phyloP scores from a whole-genome alignment of 2,797 vertebrate species.

The Galagoides demidoff region DNA sequence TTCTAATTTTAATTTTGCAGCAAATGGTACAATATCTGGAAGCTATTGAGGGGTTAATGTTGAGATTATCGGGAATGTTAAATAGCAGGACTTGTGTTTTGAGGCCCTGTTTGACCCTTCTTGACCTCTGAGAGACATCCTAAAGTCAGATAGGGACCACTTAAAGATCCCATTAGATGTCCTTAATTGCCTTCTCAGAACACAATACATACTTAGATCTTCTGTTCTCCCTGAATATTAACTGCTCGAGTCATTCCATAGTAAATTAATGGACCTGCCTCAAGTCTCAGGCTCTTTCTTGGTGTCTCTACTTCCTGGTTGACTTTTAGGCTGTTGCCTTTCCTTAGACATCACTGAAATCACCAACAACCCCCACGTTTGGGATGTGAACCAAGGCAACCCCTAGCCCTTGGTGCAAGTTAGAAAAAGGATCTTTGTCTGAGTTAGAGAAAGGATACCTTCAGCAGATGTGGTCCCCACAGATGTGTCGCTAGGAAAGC shows the following conservation, averaged over 20 bases:
- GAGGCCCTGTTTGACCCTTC: slow-evolving; percentile 41
- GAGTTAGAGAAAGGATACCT: neutral
- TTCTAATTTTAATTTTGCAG: slow-evolving; percentile 78
- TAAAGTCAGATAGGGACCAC: slow-evolving; percentile 62
- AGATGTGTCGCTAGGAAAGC: neutral
- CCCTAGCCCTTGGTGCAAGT: neutral
- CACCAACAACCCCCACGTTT: neutral
- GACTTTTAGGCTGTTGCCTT: neutral
- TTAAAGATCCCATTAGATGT: slow-evolving; percentile 53
- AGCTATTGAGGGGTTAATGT: slow-evolving; percentile 57
- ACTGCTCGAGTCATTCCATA: neutral
- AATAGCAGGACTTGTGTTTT: slow-evolving; percentile 57
- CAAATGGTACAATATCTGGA: slow-evolving; percentile 41
- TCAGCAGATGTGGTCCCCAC: neutral
- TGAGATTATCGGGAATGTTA: slow-evolving; percentile 50
- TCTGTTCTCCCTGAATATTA: neutral
- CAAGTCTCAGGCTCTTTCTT: neutral
- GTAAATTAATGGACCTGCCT: neutral
- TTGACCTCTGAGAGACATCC: slow-evolving; percentile 66
- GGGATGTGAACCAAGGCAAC: neutral
- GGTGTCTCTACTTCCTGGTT: slow-evolving; percentile 29
- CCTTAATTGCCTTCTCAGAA: slow-evolving; percentile 59
- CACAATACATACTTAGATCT: neutral
- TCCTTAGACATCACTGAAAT: neutral
- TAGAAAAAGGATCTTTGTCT: neutral